phyloP scores from a whole-genome alignment of 2,113 vertebrate species.

The Tachysurus vachellii region DNA sequence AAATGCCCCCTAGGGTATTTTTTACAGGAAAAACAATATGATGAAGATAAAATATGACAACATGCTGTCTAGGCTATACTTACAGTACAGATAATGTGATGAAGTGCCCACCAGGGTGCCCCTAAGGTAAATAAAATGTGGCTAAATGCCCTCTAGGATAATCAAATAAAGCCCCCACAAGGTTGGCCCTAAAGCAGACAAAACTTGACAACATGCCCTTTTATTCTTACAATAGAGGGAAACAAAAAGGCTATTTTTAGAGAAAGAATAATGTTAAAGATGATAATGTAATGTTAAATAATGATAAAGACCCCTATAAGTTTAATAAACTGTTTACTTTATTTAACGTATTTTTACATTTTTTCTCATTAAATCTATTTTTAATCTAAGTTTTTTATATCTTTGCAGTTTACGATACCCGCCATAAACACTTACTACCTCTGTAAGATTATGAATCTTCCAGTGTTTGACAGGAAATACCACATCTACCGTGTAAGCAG shows the following conservation, averaged over 20 bases:
- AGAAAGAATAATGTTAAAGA: too few species aligned
- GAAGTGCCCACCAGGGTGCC: background rate
- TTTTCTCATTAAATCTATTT: background rate
- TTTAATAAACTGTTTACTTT: background rate
- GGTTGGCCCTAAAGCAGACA: background rate
- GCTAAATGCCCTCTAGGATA: background rate
- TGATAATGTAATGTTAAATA: too few species aligned
- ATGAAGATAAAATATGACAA: background rate
- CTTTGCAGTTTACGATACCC: slow-evolving; percentile 73
- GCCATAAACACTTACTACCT: slow-evolving; percentile 74
- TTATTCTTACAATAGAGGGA: background rate
- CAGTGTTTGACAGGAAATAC: slow-evolving; percentile 69
- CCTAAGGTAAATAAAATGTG: background rate
- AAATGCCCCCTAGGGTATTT: background rate
- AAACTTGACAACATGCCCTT: background rate
- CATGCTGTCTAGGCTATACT: background rate
- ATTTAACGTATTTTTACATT: background rate
- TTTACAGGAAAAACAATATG: background rate
- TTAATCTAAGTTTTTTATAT: too few species aligned
- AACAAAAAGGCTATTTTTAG: background rate
- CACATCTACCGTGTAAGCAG: slow-evolving; percentile 76
- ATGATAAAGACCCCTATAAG: background rate
- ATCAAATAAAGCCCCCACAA: background rate
- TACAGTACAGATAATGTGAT: background rate
- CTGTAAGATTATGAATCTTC: slow-evolving; percentile 74